Percentiles rank a stretch among this genome's conserved stretches.
phyloP scores from a whole-genome alignment of 1,140 invertebrate genomes.

The Lepidotrigona ventralis region DNA sequence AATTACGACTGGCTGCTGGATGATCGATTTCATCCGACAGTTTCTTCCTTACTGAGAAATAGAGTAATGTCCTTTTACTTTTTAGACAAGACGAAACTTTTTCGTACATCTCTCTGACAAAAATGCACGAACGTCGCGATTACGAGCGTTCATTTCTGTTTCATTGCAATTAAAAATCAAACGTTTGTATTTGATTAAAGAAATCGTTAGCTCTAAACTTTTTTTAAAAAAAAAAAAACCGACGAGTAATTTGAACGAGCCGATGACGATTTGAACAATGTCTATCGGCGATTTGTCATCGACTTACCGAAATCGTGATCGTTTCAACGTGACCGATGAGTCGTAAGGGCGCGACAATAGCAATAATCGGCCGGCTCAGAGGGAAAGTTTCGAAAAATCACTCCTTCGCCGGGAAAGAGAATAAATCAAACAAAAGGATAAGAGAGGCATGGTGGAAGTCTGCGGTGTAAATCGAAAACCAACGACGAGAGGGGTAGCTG shows the following conservation, averaged over 20 bases:
- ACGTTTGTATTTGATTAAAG: no score
- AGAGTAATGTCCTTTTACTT: no score
- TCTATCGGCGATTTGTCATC: constrained; percentile 41
- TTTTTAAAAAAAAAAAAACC: no score
- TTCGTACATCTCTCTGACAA: no score
- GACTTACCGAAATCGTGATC: background rate
- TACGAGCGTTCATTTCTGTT: no score
- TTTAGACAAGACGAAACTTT: no score
- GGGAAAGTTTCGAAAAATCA: constrained; percentile 44
- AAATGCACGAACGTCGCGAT: no score
- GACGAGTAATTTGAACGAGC: background rate
- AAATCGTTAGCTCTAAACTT: no score
- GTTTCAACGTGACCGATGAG: constrained; percentile 1
- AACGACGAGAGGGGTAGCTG: constrained; percentile 66
- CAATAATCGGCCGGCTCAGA: constrained; percentile 45
- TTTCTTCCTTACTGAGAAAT: background rate
- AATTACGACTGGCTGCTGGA: background rate
- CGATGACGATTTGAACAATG: background rate
- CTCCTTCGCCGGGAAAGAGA: constrained; percentile 28
- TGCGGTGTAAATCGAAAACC: constrained; percentile 63
- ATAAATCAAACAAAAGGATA: constrained; percentile 65
- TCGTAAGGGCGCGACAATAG: constrained; percentile 29
- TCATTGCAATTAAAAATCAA: no score
- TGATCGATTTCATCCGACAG: background rate
- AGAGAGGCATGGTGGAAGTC: constrained; percentile 28